phyloP scores from a whole-genome alignment of 2,113 vertebrate genomes.

The Grallaria varia region DNA sequence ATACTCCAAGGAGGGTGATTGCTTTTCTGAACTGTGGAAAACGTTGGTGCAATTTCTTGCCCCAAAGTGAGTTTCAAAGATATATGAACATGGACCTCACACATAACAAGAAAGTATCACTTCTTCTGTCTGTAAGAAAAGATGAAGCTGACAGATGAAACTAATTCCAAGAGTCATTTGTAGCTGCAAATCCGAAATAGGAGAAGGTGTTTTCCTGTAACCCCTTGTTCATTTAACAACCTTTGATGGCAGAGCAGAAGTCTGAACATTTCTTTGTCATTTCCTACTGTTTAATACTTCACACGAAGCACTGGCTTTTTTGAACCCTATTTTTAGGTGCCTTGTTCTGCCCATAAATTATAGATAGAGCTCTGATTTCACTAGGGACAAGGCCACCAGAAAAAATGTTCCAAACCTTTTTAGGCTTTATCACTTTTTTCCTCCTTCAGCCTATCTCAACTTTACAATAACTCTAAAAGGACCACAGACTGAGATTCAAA shows the following conservation, averaged over 20 bases:
- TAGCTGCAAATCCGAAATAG: not conserved
- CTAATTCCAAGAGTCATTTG: slow-evolving; percentile 43
- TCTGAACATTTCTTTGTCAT: slow-evolving; percentile 30
- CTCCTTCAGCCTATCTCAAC: not conserved
- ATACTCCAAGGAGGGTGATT: not conserved
- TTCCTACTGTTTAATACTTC: slow-evolving; percentile 47
- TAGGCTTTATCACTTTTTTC: not conserved
- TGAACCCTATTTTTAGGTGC: slow-evolving; percentile 38
- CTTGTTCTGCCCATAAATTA: slow-evolving; percentile 23
- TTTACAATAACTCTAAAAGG: not conserved
- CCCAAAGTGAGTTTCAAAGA: not conserved
- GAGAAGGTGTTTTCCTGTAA: slow-evolving; percentile 32
- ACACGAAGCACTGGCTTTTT: slow-evolving; percentile 15
- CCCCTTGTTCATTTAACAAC: not conserved
- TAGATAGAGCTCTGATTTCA: not conserved
- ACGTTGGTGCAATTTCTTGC: not conserved
- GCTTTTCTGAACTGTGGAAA: not conserved
- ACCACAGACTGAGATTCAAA: slow-evolving; percentile 4
- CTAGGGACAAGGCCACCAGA: not conserved
- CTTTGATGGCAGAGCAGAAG: slow-evolving; percentile 11
- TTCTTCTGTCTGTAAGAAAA: slow-evolving; percentile 7
- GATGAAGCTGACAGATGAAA: slow-evolving; percentile 28
- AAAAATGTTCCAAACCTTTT: slow-evolving; percentile 4
- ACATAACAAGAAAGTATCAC: not conserved
- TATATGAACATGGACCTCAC: not conserved